A percentile compares a stretch with the other conserved stretches of the same genome.
phyloP scores from a whole-genome alignment of 2,113 vertebrate species.

The Petroica traversi region DNA sequence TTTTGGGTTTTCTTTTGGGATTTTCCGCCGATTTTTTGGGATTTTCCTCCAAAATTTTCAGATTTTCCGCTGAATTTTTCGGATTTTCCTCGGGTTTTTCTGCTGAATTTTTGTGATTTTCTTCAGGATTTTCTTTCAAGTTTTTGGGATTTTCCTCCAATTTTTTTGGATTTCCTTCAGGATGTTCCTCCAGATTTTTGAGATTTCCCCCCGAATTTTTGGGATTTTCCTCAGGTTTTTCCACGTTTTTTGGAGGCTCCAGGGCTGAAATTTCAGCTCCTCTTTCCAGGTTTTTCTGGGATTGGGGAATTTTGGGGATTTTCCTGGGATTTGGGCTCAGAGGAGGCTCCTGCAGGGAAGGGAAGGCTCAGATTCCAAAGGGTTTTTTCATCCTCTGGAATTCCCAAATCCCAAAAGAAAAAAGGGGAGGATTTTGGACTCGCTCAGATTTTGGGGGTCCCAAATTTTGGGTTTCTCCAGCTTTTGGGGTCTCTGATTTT shows the following conservation, averaged over 20 bases:
- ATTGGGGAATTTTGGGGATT: neutral
- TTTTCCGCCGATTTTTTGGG: no score
- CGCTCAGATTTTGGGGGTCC: neutral
- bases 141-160: no score
- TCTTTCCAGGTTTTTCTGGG: neutral
- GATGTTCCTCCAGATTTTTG: no score
- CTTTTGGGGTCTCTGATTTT: neutral
- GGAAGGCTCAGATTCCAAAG: neutral
- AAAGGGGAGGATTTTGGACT: neutral
- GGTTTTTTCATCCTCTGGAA: neutral
- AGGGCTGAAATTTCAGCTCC: neutral
- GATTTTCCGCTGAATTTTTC: no score
- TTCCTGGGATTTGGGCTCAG: neutral
- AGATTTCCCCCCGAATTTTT: no score
- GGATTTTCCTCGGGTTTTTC: no score
- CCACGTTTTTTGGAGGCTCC: neutral
- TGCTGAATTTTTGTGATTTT: no score
- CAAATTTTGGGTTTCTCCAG: neutral
- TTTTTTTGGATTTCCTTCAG: no score
- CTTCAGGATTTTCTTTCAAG: no score
- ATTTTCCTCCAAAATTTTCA: no score
- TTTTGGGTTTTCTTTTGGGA: no score
- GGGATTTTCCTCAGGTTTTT: neutral
- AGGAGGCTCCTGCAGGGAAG: neutral
- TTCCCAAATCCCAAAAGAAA: neutral